A percentile compares a stretch with the other conserved stretches of the same genome.
Evolutionary conservation across 2,888 invertebrate genomes (phyloP).

Genomic region (Thymelicus acteon): DNA sequence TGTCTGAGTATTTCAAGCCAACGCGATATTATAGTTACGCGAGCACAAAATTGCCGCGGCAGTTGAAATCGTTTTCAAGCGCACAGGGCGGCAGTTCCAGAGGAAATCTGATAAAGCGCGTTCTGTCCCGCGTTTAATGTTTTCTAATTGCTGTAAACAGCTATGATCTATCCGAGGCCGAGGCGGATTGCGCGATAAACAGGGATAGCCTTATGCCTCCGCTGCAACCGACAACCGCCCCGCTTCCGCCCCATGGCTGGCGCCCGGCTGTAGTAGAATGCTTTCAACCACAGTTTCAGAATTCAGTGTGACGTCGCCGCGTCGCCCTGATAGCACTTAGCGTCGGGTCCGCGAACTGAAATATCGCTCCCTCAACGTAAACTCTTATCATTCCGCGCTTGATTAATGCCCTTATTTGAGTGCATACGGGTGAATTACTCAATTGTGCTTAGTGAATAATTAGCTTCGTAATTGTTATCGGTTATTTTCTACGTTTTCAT

Average conservation of each 20-base stretch:
- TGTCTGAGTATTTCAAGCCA: too few relatives aligned
- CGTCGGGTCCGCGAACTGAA: conserved; percentile 14
- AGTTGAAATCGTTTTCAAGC: background rate
- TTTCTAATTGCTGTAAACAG: conserved; percentile 17
- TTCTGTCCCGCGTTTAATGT: background rate
- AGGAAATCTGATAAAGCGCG: conserved; percentile 3
- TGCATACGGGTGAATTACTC: background rate
- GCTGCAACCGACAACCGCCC: conserved; percentile 10
- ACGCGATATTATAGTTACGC: too few relatives aligned
- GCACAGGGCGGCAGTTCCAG: background rate
- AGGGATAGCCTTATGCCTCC: conserved; percentile 30
- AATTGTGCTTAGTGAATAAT: background rate
- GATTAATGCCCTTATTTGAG: background rate
- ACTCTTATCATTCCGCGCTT: background rate
- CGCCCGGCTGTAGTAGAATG: conserved; percentile 7
- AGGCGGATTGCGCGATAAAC: conserved; percentile 11
- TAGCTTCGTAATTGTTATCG: background rate
- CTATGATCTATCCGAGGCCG: background rate
- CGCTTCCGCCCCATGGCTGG: conserved; percentile 9
- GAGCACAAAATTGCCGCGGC: background rate
- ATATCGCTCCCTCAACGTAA: background rate
- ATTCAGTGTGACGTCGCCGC: conserved; percentile 33
- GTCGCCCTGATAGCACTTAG: conserved; percentile 23
- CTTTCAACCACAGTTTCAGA: conserved; percentile 19
- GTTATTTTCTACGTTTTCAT: too few relatives aligned